phyloP scores from a whole-genome alignment of 2,888 invertebrate species.

The Diogma glabrata region DNA sequence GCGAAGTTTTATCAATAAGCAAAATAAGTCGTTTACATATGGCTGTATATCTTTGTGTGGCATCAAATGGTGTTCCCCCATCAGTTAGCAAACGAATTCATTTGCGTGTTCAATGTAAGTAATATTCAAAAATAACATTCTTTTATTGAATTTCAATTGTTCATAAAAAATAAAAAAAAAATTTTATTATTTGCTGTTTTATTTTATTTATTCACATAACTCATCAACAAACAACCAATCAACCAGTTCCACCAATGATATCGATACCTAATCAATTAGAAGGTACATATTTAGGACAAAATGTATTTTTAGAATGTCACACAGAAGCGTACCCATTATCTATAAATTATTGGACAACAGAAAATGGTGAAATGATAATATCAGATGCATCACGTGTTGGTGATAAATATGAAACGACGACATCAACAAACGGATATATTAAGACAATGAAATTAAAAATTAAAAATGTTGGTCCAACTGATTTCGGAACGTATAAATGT shows the following conservation, averaged over 20 bases:
- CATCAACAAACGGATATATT: slow-evolving; percentile 75
- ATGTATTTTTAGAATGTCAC: slow-evolving; percentile 78
- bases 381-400: slow-evolving; percentile 68
- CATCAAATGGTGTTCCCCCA: slow-evolving; percentile 85
- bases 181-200: not conserved
- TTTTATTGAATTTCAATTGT: slow-evolving; percentile 19
- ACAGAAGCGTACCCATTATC: slow-evolving; percentile 87
- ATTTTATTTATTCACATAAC: not conserved
- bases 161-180: not conserved
- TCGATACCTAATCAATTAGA: slow-evolving; percentile 88
- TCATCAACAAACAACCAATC: too few species aligned
- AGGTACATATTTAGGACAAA: slow-evolving; percentile 79
- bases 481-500: slow-evolving; percentile 83
- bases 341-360: slow-evolving; percentile 90
- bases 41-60: slow-evolving; percentile 88
- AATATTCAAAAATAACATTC: too few species aligned
- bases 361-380: slow-evolving; percentile 84
- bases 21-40: slow-evolving; percentile 86
- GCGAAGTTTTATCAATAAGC: slow-evolving; percentile 71
- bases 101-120: slow-evolving; percentile 75
- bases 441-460: slow-evolving; percentile 87
- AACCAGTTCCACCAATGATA: slow-evolving; percentile 90
- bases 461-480: slow-evolving; percentile 60
- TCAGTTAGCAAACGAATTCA: slow-evolving; percentile 77
- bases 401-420: slow-evolving; percentile 76